These are phyloP conservation scores for Drepana falcataria DNA, from an alignment of 2,888 invertebrate genomes.

Conservation along the genomic window DNA sequence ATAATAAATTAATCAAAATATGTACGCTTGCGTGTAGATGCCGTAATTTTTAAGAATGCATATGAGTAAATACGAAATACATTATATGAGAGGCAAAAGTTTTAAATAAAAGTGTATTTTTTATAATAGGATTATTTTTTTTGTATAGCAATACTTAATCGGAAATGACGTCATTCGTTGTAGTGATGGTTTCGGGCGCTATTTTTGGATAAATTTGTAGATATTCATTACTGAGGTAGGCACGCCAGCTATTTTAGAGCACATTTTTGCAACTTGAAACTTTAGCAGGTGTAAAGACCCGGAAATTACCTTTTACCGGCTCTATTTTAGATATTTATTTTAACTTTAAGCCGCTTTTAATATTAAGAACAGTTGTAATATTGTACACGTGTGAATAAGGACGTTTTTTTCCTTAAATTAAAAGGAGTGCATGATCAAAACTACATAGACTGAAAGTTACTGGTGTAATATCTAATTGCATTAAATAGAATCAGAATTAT, in stretches of 20 bases:
- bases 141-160: conserved; percentile 40
- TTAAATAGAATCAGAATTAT: too few species aligned
- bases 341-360: too few species aligned
- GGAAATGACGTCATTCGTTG: conserved; percentile 53
- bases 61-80: too few species aligned
- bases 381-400: too few species aligned
- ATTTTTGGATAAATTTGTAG: conserved; percentile 68
- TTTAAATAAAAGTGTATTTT: background rate
- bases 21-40: background rate
- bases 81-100: too few species aligned
- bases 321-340: too few species aligned
- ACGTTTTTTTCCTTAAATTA: too few species aligned
- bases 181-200: conserved; percentile 53
- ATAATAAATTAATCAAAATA: background rate
- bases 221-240: conserved; percentile 51
- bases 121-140: conserved; percentile 7
- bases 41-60: too few species aligned
- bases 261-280: conserved; percentile 75
- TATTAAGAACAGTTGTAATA: too few species aligned
- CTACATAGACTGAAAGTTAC: too few species aligned
- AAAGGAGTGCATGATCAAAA: too few species aligned
- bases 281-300: conserved; percentile 41
- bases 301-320: background rate
- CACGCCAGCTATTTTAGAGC: conserved; percentile 67
- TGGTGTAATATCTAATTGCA: too few species aligned